A percentile compares a stretch with the other conserved stretches of the same genome.
Conservation (phyloP, 2,888 invertebrate genomes). For the Nipponacmea schrenckii region DNA sequence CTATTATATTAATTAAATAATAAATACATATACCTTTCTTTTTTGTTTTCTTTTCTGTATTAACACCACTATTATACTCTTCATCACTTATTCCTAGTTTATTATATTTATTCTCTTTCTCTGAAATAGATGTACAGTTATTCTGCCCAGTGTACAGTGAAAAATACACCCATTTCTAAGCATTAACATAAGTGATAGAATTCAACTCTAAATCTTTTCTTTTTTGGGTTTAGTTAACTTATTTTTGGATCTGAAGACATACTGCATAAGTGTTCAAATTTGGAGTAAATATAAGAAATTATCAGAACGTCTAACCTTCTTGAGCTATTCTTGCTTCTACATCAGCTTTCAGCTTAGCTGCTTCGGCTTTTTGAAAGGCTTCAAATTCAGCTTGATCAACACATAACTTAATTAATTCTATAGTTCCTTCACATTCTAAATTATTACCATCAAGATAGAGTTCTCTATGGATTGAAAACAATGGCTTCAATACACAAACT, state of each 20-base stretch:
- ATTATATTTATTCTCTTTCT: constrained; percentile 34
- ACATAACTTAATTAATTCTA: constrained; percentile 59
- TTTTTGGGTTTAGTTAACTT: no score
- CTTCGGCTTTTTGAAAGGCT: constrained; percentile 54
- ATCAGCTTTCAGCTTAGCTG: constrained; percentile 50
- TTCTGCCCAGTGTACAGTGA: background rate
- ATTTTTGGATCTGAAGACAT: no score
- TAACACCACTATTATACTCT: constrained; percentile 26
- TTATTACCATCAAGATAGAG: constrained; percentile 67
- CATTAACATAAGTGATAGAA: no score
- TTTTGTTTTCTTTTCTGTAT: constrained; percentile 49
- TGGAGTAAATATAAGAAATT: no score
- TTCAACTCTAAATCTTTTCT: no score
- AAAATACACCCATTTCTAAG: no score
- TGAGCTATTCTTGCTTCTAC: constrained; percentile 51
- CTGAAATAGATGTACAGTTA: constrained; percentile 21
- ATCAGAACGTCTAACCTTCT: constrained; percentile 35
- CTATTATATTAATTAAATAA: background rate
- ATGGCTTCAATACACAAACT: background rate
- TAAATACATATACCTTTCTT: constrained; percentile 42
- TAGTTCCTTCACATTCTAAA: constrained; percentile 62
- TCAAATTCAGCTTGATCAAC: constrained; percentile 62
- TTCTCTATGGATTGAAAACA: constrained; percentile 49
- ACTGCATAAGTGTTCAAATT: no score
- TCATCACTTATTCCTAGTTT: constrained; percentile 14